Base-by-base conservation (phyloP, 2,797 vertebrate species). In the Artibeus lituratus region DNA sequence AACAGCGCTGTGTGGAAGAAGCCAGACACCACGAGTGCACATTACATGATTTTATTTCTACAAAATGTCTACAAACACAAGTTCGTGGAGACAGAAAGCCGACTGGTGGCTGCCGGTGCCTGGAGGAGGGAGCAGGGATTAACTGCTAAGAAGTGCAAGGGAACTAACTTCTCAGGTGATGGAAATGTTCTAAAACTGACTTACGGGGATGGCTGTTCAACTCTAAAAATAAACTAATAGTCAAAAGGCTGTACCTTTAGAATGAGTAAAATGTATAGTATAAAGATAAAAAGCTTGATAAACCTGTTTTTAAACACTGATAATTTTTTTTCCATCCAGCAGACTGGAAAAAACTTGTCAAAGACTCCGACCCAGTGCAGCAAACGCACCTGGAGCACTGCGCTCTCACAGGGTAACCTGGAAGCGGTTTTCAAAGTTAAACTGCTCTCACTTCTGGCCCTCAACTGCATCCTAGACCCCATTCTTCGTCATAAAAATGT, bases 31-130 rank as follows among this genome's bases (percentile, higher is more conserved):
- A 10, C 44, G 18, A 29, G 51, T 1, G 2, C 37, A 3, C 1
- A 8, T 16, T 21, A 21, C 22, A 0, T 0, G 11, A 37, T 4
- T 19, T 22, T 55, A 32, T 10, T 22, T 53, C 16, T 44, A 5
- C 26, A 14, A 62, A 32, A 14, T 32, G 59, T 62, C 26, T 62
- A 29, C 26, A 32, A 62, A 15, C 59, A 62, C 26, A 29, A 59
- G 59, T 62, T 29, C 15, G n/a, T 14, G 26, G 62, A n/a, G 32
- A n/a, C 29, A 65, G 62, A 65, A 62, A 84, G 47, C 57, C 5
- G 59, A 29, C 1, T 0, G 4, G 37, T 1, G 72, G 32, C 14
- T 15, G 67, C 77, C 57, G 6, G 12, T 0, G 19, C 22, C 74
- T 21, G 15, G 24, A 18, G 70, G 42, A 7, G 18, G 47, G 44